Evolutionary conservation across 2,113 vertebrate genomes (phyloP).

Genomic region (Motacilla tschutschensis): DNA sequence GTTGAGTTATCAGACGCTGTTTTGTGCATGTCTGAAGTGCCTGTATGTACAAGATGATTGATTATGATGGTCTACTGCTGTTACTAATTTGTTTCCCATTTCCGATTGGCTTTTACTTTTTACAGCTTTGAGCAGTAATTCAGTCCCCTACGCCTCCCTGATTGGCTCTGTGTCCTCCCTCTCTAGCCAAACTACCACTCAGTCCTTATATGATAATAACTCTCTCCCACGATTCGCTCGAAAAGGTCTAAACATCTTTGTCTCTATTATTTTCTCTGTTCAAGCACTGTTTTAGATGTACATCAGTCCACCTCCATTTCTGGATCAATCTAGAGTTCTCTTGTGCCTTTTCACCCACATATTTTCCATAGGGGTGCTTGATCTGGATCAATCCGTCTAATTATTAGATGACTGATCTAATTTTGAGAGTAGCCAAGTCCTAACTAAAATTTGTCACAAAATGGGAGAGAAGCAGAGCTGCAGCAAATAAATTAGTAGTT

Average conservation of each 20-base stretch:
- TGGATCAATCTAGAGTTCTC: conserved; percentile 59
- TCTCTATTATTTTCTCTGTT: conserved; percentile 81
- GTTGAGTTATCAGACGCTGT: conserved; percentile 15
- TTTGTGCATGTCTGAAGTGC: conserved; percentile 71
- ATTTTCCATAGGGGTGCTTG: conserved; percentile 70
- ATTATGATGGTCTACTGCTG: conserved; percentile 71
- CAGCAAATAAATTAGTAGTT: not conserved
- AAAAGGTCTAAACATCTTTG: conserved; percentile 87
- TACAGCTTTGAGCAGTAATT: conserved; percentile 86
- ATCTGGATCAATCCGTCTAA: conserved; percentile 71
- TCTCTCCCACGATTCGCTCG: conserved; percentile 84
- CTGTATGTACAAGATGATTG: conserved; percentile 56
- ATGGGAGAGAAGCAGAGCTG: conserved; percentile 11
- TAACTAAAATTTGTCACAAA: conserved; percentile 9
- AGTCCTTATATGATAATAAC: conserved; percentile 84
- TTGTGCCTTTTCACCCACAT: conserved; percentile 65
- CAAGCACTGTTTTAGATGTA: conserved; percentile 77
- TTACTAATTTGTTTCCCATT: conserved; percentile 84
- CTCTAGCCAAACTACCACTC: conserved; percentile 85
- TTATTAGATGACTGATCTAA: conserved; percentile 16
- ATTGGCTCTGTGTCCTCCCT: conserved; percentile 85
- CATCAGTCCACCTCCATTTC: conserved; percentile 77
- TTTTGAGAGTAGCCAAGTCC: not conserved
- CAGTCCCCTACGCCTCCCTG: conserved; percentile 83
- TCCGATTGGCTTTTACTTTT: conserved; percentile 84